A percentile compares a stretch with the other conserved stretches of the same genome.
These are phyloP conservation scores for Nyctibius grandis DNA, from an alignment of 2,797 vertebrate genomes.

Conservation along the genomic window DNA sequence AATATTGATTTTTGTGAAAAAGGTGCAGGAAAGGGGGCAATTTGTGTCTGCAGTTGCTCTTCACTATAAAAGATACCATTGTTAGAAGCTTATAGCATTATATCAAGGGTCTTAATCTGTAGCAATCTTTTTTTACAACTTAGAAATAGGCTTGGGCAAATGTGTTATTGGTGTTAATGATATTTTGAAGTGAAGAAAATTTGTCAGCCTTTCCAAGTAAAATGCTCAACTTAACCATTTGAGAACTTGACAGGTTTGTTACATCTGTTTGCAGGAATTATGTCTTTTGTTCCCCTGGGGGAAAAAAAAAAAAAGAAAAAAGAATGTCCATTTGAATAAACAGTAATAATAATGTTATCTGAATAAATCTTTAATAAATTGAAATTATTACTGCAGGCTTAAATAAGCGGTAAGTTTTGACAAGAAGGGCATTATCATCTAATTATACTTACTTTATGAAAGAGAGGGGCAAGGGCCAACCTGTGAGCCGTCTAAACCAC, in stretches of 20 bases:
- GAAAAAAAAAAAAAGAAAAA: neutral
- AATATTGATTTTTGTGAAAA: conserved; percentile 85
- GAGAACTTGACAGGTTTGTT: conserved; percentile 62
- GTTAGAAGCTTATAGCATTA: conserved; percentile 82
- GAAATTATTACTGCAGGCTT: conserved; percentile 44
- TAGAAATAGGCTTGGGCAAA: conserved; percentile 78
- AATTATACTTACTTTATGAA: conserved; percentile 63
- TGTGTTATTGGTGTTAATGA: conserved; percentile 83
- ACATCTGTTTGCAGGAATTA: conserved; percentile 44
- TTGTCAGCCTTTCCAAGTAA: conserved; percentile 77
- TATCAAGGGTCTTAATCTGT: conserved; percentile 82
- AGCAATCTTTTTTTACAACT: conserved; percentile 79
- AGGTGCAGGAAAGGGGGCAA: conserved; percentile 80
- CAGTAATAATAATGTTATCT: conserved; percentile 52
- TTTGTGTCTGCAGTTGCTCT: conserved; percentile 81
- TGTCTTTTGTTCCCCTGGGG: conserved; percentile 23
- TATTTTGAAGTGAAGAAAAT: conserved; percentile 82
- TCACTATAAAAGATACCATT: conserved; percentile 81
- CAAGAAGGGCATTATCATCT: conserved; percentile 56
- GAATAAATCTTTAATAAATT: conserved; percentile 64
- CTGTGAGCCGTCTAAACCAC: conserved; percentile 41
- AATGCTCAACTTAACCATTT: conserved; percentile 74
- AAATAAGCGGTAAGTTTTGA: conserved; percentile 52
- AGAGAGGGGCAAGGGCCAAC: conserved; percentile 50
- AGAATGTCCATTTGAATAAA: conserved; percentile 50